A percentile compares a stretch with the other conserved stretches of the same genome.
Conservation (phyloP, 1,140 invertebrate genomes). For the Monomorium pharaonis region DNA sequence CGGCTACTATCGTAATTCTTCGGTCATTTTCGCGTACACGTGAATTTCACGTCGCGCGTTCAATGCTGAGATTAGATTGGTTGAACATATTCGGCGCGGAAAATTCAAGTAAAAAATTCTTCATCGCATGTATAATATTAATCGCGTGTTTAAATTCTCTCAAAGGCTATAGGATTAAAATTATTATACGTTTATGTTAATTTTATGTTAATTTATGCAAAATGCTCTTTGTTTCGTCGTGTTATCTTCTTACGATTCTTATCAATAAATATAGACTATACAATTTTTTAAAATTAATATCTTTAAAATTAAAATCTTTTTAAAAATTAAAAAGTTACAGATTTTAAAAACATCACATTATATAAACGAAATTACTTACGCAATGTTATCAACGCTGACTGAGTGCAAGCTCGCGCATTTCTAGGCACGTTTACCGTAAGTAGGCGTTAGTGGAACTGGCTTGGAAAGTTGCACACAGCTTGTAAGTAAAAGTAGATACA, state of each 20-base stretch:
- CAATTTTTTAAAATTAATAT: not conserved
- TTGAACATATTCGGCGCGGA: not conserved
- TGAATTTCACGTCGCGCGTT: constrained; percentile 43
- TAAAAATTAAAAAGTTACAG: not conserved
- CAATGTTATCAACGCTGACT: constrained; percentile 29
- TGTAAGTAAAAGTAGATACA: constrained; percentile 25
- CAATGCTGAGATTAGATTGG: constrained; percentile 6
- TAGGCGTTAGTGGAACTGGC: constrained; percentile 65
- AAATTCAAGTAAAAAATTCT: not conserved
- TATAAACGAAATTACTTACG: not conserved
- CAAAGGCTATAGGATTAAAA: not conserved
- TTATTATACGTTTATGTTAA: not conserved
- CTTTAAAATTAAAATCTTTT: too few relatives aligned
- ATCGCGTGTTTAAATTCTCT: not conserved
- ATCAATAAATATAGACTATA: not conserved
- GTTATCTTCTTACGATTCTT: not conserved
- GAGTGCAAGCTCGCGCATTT: constrained; percentile 52
- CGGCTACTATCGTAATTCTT: not conserved
- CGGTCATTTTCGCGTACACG: constrained; percentile 42
- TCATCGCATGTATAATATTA: too few relatives aligned
- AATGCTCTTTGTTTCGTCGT: not conserved
- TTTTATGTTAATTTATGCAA: not conserved
- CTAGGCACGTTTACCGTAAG: constrained; percentile 48
- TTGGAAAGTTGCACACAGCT: constrained; percentile 53
- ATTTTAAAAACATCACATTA: not conserved